A percentile compares a stretch with the other conserved stretches of the same genome.
Evolutionary conservation across 2,797 vertebrate species (phyloP).

Genomic region (Dicrostonyx torquatus): DNA sequence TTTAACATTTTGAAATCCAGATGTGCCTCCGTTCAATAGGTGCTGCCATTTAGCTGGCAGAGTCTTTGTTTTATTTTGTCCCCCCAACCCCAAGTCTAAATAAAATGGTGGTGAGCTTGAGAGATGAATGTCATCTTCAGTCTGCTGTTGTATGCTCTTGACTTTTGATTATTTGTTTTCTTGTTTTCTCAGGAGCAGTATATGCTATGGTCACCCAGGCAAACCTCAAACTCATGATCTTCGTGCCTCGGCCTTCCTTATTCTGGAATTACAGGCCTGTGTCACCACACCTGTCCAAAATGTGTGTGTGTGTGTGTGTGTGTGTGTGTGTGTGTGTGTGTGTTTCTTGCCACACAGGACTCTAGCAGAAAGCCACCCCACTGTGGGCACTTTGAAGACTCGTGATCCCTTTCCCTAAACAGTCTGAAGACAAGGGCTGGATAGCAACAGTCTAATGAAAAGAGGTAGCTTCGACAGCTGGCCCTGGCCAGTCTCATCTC

Average conservation of each 20-base stretch:
- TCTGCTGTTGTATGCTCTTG: not conserved
- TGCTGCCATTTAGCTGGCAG: not conserved
- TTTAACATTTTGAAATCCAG: slow-evolving; percentile 36
- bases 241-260: not conserved
- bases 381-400: not conserved
- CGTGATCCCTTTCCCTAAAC: too few species aligned
- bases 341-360: not conserved
- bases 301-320: not conserved
- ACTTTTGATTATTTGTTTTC: not conserved
- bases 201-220: not conserved
- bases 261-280: not conserved
- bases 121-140: not conserved
- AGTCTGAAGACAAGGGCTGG: not conserved
- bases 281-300: not conserved
- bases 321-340: not conserved
- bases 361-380: not conserved
- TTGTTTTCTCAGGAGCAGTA: not conserved
- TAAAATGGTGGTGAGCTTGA: not conserved
- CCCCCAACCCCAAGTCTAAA: too few species aligned
- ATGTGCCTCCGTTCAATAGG: not conserved
- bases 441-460: not conserved
- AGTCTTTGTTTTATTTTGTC: not conserved
- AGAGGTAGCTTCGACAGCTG: not conserved
- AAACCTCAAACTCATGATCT: not conserved
- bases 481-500: not conserved